These are phyloP conservation scores for Ennomos quercinarius DNA, from an alignment of 2,888 invertebrate species.

Conservation along the genomic window DNA sequence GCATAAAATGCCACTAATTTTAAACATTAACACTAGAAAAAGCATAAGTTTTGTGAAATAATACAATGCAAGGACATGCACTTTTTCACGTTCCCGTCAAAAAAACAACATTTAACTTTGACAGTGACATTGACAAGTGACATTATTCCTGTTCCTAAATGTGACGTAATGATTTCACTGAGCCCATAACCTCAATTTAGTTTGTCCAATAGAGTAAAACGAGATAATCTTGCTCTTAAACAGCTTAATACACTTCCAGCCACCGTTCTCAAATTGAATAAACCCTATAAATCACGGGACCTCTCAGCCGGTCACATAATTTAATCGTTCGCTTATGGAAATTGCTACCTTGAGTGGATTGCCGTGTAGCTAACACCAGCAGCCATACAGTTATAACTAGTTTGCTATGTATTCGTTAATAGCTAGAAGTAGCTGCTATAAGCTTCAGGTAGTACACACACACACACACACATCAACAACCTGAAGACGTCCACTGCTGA, in stretches of 20 bases:
- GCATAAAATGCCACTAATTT: no score
- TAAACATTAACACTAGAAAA: no score
- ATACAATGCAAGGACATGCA: no score
- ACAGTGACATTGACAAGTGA: no score
- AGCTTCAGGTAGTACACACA: no score
- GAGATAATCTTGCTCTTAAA: background rate
- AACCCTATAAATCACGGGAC: slow-evolving; percentile 54
- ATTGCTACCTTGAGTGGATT: slow-evolving; percentile 52
- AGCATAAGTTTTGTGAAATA: no score
- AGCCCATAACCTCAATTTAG: background rate
- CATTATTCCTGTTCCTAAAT: background rate
- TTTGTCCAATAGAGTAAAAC: background rate
- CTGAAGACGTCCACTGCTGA: no score
- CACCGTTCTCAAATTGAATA: slow-evolving; percentile 39
- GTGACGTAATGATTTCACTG: background rate
- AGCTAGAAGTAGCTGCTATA: background rate
- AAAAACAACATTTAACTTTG: no score
- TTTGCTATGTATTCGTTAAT: no score
- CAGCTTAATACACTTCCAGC: slow-evolving; percentile 4
- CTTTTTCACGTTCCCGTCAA: no score
- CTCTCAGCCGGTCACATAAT: slow-evolving; percentile 55
- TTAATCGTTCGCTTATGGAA: slow-evolving; percentile 51
- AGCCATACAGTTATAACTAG: background rate
- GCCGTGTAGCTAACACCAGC: slow-evolving; percentile 40
- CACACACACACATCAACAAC: no score